Conservation (phyloP, 2,888 invertebrate genomes). For the Microctonus hyperodae region DNA sequence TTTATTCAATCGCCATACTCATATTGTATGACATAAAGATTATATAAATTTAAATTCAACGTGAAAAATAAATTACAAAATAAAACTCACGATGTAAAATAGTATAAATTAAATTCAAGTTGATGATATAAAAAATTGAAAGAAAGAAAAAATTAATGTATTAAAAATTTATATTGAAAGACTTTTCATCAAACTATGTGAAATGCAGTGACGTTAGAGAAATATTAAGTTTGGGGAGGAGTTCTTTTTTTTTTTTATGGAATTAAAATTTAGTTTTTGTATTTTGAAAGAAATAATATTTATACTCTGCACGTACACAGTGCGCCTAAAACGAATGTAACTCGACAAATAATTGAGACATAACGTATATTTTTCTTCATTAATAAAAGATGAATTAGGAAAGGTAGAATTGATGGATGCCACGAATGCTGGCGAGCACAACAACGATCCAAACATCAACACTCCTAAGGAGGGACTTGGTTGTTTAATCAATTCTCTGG, state of each 20-base stretch:
- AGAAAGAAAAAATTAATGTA: no score
- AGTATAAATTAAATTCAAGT: no score
- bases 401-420: conserved; percentile 58
- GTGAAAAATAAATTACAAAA: no score
- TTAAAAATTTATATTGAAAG: no score
- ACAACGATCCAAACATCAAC: conserved; percentile 45
- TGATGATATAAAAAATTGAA: no score
- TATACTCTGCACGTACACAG: neutral
- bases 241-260: neutral
- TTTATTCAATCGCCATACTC: no score
- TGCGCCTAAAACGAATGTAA: neutral
- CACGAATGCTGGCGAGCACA: conserved; percentile 54
- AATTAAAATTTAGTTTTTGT: neutral
- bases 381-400: conserved; percentile 54
- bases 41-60: no score
- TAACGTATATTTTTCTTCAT: conserved; percentile 54
- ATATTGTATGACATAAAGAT: no score
- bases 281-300: neutral
- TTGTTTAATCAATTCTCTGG: conserved; percentile 52
- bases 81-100: no score
- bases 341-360: conserved; percentile 22
- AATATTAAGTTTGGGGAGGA: neutral
- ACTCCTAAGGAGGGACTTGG: conserved; percentile 51
- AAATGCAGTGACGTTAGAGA: conserved; percentile 1
- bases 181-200: neutral